Evolutionary conservation across 2,888 invertebrate genomes (phyloP).

Genomic region (Ormyrus thymus): DNA sequence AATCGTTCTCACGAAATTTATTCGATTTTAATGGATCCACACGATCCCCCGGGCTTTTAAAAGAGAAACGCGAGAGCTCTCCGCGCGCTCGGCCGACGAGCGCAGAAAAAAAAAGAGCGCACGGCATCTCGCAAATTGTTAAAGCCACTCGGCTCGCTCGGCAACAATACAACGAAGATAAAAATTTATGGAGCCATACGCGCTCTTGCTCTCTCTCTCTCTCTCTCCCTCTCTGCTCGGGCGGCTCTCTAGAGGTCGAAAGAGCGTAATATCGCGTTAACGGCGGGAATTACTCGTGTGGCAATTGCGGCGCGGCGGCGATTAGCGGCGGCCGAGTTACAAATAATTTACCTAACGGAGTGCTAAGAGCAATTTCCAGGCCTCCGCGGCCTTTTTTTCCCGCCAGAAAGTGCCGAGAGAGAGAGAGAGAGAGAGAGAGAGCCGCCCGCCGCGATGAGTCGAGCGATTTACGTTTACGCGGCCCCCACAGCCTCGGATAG

Average conservation of each 20-base stretch:
- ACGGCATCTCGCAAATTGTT: slow-evolving; percentile 12
- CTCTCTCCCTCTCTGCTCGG: no score
- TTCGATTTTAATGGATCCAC: slow-evolving; percentile 33
- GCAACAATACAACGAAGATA: slow-evolving; percentile 30
- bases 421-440: no score
- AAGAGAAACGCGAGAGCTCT: no score
- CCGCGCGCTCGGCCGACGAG: background rate
- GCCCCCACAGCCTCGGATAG: slow-evolving; percentile 20
- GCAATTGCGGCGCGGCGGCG: slow-evolving; percentile 8
- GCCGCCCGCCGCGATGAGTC: slow-evolving; percentile 7
- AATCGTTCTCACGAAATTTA: slow-evolving; percentile 33
- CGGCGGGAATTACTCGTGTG: slow-evolving; percentile 41
- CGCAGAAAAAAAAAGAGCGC: background rate
- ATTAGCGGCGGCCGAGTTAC: slow-evolving; percentile 33
- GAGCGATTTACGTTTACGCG: slow-evolving; percentile 44
- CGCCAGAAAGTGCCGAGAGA: no score
- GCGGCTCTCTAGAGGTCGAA: background rate
- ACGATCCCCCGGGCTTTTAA: background rate
- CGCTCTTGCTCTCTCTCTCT: no score
- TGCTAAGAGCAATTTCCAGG: slow-evolving; percentile 52
- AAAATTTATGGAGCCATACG: slow-evolving; percentile 41
- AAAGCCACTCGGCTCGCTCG: background rate
- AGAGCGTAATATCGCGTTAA: slow-evolving; percentile 37
- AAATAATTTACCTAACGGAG: slow-evolving; percentile 57
- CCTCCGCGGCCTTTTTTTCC: background rate